A percentile compares a stretch with the other conserved stretches of the same genome.
Conservation (phyloP, 2,113 vertebrate genomes). For the Brienomyrus brachyistius region DNA sequence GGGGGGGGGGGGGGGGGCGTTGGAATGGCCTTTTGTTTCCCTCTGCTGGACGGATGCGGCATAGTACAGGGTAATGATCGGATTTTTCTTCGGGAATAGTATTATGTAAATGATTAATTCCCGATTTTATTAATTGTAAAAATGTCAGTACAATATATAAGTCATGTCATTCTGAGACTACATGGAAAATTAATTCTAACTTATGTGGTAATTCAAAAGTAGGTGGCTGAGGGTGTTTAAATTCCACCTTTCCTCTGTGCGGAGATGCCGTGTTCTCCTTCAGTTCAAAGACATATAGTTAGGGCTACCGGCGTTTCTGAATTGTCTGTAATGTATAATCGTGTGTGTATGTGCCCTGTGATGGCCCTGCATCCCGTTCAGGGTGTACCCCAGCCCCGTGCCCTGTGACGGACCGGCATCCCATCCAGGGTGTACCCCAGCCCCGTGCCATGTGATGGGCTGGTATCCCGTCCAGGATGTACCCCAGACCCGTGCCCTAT, state of each 20-base stretch:
- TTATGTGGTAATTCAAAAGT: background rate
- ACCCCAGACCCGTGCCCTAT: too few relatives aligned
- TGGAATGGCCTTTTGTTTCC: background rate
- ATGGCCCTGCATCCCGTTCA: background rate
- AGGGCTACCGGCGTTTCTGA: background rate
- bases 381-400: background rate
- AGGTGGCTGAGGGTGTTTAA: background rate
- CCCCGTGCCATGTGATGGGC: too few relatives aligned
- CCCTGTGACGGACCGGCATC: too few relatives aligned
- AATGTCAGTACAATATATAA: background rate
- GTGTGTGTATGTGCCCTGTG: background rate
- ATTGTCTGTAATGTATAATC: background rate
- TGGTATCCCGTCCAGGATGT: too few relatives aligned
- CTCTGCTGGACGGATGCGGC: background rate
- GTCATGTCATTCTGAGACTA: background rate
- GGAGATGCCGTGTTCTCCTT: background rate
- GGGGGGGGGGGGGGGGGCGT: accelerated
- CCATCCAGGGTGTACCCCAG: too few relatives aligned
- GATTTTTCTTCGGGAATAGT: background rate
- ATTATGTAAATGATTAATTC: background rate
- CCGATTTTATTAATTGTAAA: background rate
- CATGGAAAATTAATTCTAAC: background rate
- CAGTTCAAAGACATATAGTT: background rate
- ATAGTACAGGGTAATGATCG: background rate
- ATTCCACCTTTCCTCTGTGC: background rate